Evolutionary conservation across 2,113 vertebrate species (phyloP), one percentile per base, ranked within the genome.

Genomic region (Pterophyllum scalare): DNA sequence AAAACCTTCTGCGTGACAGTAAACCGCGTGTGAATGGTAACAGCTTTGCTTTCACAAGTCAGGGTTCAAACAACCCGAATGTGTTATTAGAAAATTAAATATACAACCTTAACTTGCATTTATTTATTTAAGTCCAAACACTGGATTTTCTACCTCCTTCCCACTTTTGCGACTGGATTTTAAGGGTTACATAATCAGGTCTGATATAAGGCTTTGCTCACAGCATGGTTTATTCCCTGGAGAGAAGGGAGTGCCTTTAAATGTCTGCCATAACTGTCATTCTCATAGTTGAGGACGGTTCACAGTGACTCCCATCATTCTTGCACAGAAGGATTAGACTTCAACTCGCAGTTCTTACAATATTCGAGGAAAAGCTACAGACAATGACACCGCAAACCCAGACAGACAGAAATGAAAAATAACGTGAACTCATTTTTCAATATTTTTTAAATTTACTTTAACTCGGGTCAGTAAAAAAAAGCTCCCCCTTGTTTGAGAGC

Each of bases 381-480:
- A 82, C 24, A 58, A 38, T 67, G n/a, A 31, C 60, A 58, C 20
- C 2, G 4, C 33, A 75, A 76, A 67, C 4, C 52, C 31, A 52
- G 17, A 19, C 6, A 38, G n/a, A 82, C 49, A 77, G 46, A 80
- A 80, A 67, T 17, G 15, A 77, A 31, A 54, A 83, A 56, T 12
- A 38, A 43, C 57, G 11, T 5, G 4, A 79, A 54, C 12, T 40
- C 40, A 52, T 59, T 54, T 12, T 65, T 77, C 31, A 80, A 67
- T 67, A 11, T 40, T 43, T 43, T 67, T 81, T 62, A 20, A 1
- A 64, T 85, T 87, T 56, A 83, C 79, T 88, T 85, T 28, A 24
- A 52, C 75, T 62, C 46, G 58, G 61, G 75, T 83, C 87, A 82
- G 64, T 87, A 58, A 90, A 9, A 89, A 80, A 65, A 85, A 89